Percentiles rank a stretch among this genome's conserved stretches.
Conservation (phyloP, 2,888 invertebrate genomes). For the Phytoseiulus persimilis region DNA sequence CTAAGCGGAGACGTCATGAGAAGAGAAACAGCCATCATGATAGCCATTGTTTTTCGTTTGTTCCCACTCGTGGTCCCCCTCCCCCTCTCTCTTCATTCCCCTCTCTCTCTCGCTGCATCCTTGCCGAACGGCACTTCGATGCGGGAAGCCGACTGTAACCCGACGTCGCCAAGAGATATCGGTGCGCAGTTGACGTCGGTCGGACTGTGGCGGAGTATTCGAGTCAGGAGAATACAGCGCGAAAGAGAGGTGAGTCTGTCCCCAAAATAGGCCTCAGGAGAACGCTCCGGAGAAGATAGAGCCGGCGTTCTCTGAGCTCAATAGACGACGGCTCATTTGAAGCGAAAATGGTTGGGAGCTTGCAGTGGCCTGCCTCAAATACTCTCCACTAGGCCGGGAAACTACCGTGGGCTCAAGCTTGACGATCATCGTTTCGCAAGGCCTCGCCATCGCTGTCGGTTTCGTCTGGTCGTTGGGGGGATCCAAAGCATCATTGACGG, state of each 20-base stretch:
- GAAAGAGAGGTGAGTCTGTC: background rate
- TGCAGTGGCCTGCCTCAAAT: background rate
- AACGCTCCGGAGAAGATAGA: background rate
- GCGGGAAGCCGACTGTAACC: background rate
- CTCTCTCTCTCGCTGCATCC: background rate
- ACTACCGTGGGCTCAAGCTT: background rate
- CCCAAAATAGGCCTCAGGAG: background rate
- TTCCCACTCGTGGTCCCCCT: background rate
- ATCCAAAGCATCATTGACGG: background rate
- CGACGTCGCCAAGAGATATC: background rate
- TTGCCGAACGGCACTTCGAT: background rate
- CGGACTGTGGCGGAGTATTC: background rate
- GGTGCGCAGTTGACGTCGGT: background rate
- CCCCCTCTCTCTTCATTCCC: background rate
- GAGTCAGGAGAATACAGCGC: background rate
- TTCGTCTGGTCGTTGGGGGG: background rate
- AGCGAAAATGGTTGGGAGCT: background rate
- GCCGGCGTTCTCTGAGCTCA: background rate
- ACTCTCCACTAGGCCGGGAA: background rate
- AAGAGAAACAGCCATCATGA: too few relatives aligned
- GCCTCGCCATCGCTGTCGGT: background rate
- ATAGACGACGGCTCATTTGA: slow-evolving; percentile 5
- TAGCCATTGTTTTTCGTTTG: background rate
- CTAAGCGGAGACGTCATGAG: too few relatives aligned
- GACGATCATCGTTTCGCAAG: background rate